Evolutionary conservation across 2,797 vertebrate genomes (phyloP).

Genomic region (Mallotus villosus): DNA sequence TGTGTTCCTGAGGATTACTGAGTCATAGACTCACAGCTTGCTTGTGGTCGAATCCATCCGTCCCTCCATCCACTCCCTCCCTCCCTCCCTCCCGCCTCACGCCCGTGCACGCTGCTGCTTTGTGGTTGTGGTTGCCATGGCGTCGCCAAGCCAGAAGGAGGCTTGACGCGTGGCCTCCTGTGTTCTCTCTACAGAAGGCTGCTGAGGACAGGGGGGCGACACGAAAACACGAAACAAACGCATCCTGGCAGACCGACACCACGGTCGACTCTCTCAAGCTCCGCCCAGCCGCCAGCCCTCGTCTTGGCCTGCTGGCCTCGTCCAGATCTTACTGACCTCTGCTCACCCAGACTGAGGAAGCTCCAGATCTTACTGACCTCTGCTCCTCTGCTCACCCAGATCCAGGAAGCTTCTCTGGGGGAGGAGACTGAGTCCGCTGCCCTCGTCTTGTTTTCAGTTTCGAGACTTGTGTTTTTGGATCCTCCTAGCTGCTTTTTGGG

Average conservation of each 20-base stretch:
- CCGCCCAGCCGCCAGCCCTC: constrained; percentile 5
- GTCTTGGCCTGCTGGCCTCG: too few species aligned
- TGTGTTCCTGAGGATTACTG: not conserved
- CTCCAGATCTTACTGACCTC: too few species aligned
- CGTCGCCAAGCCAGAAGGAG: constrained; percentile 72
- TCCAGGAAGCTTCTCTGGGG: not conserved
- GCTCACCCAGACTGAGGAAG: not conserved
- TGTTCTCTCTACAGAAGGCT: constrained; percentile 92
- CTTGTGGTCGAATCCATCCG: constrained; percentile 38
- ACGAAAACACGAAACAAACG: constrained; percentile 44
- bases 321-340: too few species aligned
- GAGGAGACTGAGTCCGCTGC: not conserved
- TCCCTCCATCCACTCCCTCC: constrained; percentile 42
- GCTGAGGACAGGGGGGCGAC: constrained; percentile 65
- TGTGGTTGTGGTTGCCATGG: constrained; percentile 77
- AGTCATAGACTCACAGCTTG: constrained; percentile 53
- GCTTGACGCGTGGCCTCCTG: constrained; percentile 89
- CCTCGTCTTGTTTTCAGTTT: not conserved
- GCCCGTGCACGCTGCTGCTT: constrained; percentile 42
- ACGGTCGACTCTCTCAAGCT: constrained; percentile 57
- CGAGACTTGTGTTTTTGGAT: constrained; percentile 28
- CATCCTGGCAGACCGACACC: constrained; percentile 66
- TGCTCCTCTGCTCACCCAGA: not conserved
- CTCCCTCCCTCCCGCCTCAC: constrained; percentile 44
- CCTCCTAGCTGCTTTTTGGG: constrained; percentile 41